Evolutionary conservation across 2,113 vertebrate genomes (phyloP), one percentile per base, ranked within the genome.

Genomic region (Sardina pilchardus): DNA sequence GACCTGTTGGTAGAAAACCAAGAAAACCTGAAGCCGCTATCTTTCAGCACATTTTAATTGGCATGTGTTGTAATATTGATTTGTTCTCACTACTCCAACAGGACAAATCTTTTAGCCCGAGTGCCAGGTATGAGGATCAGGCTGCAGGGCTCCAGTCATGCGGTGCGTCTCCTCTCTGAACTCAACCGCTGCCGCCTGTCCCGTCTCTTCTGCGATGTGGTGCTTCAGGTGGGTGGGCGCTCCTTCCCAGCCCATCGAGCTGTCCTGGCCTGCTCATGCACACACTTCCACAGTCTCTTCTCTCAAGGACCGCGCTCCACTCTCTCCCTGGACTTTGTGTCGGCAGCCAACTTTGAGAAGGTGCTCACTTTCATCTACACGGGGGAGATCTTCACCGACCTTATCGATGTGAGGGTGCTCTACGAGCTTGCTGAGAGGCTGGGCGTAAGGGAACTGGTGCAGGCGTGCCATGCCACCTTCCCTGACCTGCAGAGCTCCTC

Each of bases 281-380:
- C 95, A 0, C 98, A 99, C 93, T 99, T 99, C 92, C 96, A 96
- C 84, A 96, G 96, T 91, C 95, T 99, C 87, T 98, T 99, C 10
- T 84, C 91, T 24, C 88, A 93, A 92, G 53, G 96, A 86, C 87
- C 91, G 92, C 0, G 94, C 94, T 86, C 96, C 1, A 96, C 96
- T 84, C 96, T 98, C 12, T 96, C 97, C 3, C 92, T 99, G 91
- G 98, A 99, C 89, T 99, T 99, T 83, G 96, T 99, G 86, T 98
- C 98, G 0, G 95, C 97, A 0, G 94, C 96, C 89, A 99, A 98
- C 94, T 97, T 99, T 0, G 98, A 99, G 92, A 98, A 98, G 93
- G 96, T 99, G 89, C 93, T 99, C 89, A 98, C 96, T 80, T 99
- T 99, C 0, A 95, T 99, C 26, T 99, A 99, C 90, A 99, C 97